Conservation (phyloP, 2,888 invertebrate species). For the Caradrina clavipalpis region DNA sequence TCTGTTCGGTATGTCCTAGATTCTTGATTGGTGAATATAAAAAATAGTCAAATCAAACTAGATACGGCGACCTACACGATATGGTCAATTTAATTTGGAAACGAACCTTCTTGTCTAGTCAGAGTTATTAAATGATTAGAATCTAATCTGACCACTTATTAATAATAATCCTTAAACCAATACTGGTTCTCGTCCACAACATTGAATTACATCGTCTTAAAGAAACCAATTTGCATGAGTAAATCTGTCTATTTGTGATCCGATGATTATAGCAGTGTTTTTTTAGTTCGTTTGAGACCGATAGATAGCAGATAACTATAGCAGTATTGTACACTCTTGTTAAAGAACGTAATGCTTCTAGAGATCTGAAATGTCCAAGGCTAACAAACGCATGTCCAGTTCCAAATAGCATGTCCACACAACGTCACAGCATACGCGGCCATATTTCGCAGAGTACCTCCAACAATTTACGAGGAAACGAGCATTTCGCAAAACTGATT, state of each 20-base stretch:
- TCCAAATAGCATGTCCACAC: slow-evolving; percentile 35
- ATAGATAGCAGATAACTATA: no score
- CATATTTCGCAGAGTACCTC: slow-evolving; percentile 70
- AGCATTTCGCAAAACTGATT: slow-evolving; percentile 87
- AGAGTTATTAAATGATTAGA: slow-evolving; percentile 55
- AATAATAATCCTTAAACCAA: slow-evolving; percentile 40
- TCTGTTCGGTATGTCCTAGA: slow-evolving; percentile 34
- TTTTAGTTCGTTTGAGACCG: background rate
- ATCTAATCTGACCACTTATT: slow-evolving; percentile 49
- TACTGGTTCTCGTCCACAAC: slow-evolving; percentile 25
- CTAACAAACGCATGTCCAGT: slow-evolving; percentile 39
- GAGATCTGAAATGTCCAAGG: slow-evolving; percentile 17
- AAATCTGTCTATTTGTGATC: slow-evolving; percentile 19
- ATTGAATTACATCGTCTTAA: slow-evolving; percentile 32
- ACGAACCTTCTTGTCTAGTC: slow-evolving; percentile 33
- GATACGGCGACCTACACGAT: slow-evolving; percentile 5
- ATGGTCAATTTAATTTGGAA: slow-evolving; percentile 35
- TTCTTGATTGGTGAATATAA: slow-evolving; percentile 17
- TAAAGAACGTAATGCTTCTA: background rate
- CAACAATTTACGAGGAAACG: slow-evolving; percentile 82
- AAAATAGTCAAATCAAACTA: slow-evolving; percentile 13
- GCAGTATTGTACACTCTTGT: background rate
- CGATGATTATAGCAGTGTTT: background rate
- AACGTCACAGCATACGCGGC: slow-evolving; percentile 49
- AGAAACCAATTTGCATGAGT: slow-evolving; percentile 35